Percentiles rank a stretch among this genome's conserved stretches.
phyloP scores from a whole-genome alignment of 2,888 invertebrate species.

The Timema cristinae region DNA sequence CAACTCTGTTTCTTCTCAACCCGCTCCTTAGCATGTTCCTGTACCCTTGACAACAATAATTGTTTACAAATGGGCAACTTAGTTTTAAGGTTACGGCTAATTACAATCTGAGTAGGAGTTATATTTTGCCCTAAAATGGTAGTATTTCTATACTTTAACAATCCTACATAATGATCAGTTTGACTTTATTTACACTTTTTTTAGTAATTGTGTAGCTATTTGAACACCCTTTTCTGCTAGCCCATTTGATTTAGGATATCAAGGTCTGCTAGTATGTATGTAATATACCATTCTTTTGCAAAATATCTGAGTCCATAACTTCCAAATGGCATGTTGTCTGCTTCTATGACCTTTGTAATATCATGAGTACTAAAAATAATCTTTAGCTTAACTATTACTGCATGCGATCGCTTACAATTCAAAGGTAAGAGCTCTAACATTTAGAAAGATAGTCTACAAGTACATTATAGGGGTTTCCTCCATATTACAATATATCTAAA shows the following conservation, averaged over 20 bases:
- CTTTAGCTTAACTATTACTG: not conserved
- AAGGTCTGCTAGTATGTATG: not conserved
- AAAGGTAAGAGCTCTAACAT: not conserved
- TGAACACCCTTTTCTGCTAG: not conserved
- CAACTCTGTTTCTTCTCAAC: too few relatives aligned
- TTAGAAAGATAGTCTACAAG: not conserved
- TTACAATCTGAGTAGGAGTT: not conserved
- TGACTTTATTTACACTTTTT: not conserved
- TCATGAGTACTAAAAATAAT: not conserved
- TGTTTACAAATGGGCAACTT: not conserved
- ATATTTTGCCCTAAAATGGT: not conserved
- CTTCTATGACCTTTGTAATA: not conserved
- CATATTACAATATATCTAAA: not conserved
- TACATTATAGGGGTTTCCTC: not conserved
- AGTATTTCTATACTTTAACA: not conserved
- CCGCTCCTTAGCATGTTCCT: too few relatives aligned
- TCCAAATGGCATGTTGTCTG: conserved; percentile 9
- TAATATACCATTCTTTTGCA: not conserved
- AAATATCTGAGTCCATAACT: not conserved
- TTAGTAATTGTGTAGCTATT: not conserved
- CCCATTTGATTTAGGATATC: not conserved
- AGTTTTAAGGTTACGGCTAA: not conserved
- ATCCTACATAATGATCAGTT: not conserved
- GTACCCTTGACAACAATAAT: too few relatives aligned
- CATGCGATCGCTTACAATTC: not conserved